Evolutionary conservation across 2,113 vertebrate genomes (phyloP).

Genomic region (Todiramphus chloris): DNA sequence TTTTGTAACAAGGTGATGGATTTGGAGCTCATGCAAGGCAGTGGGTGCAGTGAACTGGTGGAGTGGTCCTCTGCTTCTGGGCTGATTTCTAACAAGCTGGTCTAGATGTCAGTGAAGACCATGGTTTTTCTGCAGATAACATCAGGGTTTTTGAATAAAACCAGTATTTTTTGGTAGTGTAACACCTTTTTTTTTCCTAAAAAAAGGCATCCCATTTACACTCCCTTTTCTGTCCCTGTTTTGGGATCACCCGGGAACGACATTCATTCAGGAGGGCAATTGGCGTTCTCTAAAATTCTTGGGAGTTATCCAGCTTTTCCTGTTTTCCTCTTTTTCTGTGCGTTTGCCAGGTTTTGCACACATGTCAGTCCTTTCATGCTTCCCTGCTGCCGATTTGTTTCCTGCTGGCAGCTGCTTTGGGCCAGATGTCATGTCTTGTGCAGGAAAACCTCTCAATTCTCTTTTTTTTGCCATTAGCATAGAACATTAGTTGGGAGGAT

Average conservation of each 20-base stretch:
- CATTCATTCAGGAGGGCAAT: background rate
- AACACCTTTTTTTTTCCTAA: background rate
- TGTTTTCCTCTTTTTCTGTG: background rate
- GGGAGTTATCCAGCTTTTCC: background rate
- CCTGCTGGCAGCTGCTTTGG: background rate
- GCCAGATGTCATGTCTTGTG: background rate
- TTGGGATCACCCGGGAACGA: background rate
- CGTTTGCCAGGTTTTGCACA: background rate
- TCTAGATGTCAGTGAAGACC: background rate
- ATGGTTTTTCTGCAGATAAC: background rate
- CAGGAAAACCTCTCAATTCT: background rate
- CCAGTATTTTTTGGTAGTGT: accelerated
- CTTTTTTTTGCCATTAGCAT: background rate
- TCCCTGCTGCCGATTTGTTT: background rate
- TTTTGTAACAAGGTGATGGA: background rate
- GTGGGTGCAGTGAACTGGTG: background rate
- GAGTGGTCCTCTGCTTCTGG: background rate
- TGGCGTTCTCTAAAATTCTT: background rate
- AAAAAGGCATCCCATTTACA: background rate
- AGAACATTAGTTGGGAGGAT: background rate
- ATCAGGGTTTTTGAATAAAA: background rate
- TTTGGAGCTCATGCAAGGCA: background rate
- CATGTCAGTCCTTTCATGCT: background rate
- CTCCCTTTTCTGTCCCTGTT: accelerated
- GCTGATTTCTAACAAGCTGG: background rate